A percentile compares a stretch with the other conserved stretches of the same genome.
These are phyloP conservation scores for Urocynchramus pylzowi DNA, from an alignment of 2,113 vertebrate species.

Conservation along the genomic window DNA sequence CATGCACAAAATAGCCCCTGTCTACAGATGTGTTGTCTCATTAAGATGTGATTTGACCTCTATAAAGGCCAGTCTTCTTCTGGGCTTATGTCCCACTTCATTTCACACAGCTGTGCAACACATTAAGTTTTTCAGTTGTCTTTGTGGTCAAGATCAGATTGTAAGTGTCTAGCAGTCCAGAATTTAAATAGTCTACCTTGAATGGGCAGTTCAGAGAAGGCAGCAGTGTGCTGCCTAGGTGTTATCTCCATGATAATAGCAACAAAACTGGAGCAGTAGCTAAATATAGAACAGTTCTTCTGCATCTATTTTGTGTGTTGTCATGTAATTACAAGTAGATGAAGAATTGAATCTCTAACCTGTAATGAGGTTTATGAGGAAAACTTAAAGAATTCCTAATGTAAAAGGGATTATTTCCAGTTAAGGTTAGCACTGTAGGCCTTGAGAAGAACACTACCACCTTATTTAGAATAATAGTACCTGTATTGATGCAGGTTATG, in stretches of 20 bases:
- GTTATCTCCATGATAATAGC: constrained; percentile 33
- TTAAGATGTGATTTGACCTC: background rate
- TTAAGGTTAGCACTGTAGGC: background rate
- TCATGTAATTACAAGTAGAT: constrained; percentile 49
- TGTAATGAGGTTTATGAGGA: background rate
- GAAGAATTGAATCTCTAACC: constrained; percentile 38
- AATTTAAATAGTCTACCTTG: background rate
- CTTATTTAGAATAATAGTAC: constrained; percentile 8
- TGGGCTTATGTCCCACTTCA: background rate
- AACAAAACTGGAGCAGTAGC: constrained; percentile 19
- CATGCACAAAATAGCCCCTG: background rate
- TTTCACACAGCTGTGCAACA: background rate
- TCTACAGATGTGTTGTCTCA: background rate
- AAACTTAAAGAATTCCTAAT: constrained; percentile 1
- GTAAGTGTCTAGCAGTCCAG: background rate
- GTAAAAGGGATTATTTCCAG: background rate
- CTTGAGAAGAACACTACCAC: background rate
- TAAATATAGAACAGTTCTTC: constrained; percentile 54
- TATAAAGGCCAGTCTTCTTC: background rate
- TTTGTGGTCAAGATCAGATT: background rate
- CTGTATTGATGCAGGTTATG: constrained; percentile 29
- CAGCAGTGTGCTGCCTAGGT: constrained; percentile 13
- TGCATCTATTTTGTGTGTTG: constrained; percentile 37
- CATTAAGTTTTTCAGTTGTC: background rate
- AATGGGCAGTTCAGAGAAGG: background rate